phyloP scores from a whole-genome alignment of 2,888 invertebrate species.

The Matsumyia berberina region DNA sequence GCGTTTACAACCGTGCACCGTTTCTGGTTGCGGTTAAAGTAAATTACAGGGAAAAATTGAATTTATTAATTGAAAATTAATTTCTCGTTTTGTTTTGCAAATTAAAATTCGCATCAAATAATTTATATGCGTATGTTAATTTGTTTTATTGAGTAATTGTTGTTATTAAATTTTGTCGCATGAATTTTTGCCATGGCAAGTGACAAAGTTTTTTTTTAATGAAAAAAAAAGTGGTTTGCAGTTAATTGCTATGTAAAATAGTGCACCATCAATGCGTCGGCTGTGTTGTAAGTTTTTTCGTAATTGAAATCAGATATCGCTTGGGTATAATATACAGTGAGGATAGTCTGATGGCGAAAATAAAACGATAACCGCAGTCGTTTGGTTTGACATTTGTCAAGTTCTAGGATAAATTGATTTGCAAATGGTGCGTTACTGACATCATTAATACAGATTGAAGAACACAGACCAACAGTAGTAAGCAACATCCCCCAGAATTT shows the following conservation, averaged over 20 bases:
- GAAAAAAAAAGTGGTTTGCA: neutral
- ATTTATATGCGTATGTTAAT: conserved; percentile 1
- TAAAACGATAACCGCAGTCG: too few relatives aligned
- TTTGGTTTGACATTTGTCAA: too few relatives aligned
- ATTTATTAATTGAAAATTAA: neutral
- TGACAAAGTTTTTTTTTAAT: neutral
- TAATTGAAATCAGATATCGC: neutral
- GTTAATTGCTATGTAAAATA: neutral
- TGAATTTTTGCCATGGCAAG: neutral
- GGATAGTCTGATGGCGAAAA: too few relatives aligned
- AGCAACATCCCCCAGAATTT: too few relatives aligned
- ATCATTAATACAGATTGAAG: too few relatives aligned
- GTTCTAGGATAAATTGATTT: too few relatives aligned
- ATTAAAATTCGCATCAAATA: conserved; percentile 11
- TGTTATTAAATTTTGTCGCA: neutral
- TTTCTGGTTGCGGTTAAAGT: neutral
- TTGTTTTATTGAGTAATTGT: conserved; percentile 19
- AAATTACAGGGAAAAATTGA: neutral
- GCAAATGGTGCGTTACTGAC: too few relatives aligned
- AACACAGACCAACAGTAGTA: too few relatives aligned
- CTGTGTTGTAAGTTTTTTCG: neutral
- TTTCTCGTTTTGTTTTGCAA: neutral
- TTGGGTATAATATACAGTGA: neutral
- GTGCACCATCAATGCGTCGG: neutral
- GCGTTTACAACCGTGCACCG: neutral